Conservation (phyloP, 35 echinoderm and acorn worm genomes). For the Apostichopus japonicus region DNA sequence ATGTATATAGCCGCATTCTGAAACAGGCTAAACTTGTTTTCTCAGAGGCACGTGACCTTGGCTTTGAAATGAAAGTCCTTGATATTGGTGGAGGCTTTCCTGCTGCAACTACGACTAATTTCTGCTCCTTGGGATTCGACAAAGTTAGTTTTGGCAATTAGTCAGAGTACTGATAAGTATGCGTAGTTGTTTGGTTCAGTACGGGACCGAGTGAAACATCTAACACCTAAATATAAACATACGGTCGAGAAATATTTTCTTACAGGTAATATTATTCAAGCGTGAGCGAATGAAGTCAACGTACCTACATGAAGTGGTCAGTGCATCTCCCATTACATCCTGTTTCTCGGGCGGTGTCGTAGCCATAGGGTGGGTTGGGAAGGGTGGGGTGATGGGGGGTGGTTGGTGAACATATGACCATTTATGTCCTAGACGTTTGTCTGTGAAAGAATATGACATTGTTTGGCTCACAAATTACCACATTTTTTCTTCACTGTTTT, state of each 20-base stretch:
- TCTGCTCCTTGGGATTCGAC: not conserved
- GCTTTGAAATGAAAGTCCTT: conserved; percentile 34
- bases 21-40: not conserved
- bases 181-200: not conserved
- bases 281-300: not conserved
- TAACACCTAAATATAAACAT: not conserved
- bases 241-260: not conserved
- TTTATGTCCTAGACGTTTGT: too few relatives aligned
- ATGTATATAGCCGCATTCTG: not conserved
- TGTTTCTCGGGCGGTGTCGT: too few relatives aligned
- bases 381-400: too few relatives aligned
- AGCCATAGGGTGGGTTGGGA: too few relatives aligned
- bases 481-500: too few relatives aligned
- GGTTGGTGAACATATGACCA: too few relatives aligned
- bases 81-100: conserved; percentile 51
- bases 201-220: not conserved
- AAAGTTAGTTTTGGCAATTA: not conserved
- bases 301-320: not conserved
- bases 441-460: too few relatives aligned
- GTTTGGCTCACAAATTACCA: too few relatives aligned
- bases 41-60: not conserved
- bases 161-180: too few relatives aligned
- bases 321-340: too few relatives aligned
- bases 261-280: not conserved
- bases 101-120: not conserved